Base-by-base conservation (phyloP, 2,797 vertebrate genomes). In the Tolypeutes matacus region DNA sequence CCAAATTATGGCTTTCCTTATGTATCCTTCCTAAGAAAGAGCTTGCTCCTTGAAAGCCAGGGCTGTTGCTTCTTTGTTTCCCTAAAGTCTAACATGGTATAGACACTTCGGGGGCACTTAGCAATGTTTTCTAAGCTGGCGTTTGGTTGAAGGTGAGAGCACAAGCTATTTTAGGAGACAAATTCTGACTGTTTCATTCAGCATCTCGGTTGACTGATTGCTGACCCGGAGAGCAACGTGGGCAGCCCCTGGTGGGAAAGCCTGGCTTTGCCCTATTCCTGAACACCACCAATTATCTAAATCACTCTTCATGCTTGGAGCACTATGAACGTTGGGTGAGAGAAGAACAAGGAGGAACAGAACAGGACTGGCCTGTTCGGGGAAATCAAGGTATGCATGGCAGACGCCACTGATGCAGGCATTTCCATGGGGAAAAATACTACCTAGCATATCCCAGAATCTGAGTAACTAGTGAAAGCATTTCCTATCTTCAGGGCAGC, bases 201-300 rank as follows among this genome's bases (percentile, higher is more conserved):
- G n/a, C 1, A 1, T 34, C 49, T 53, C n/a, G 1, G 18, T 5
- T 36, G 53, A 27, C 4, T 5, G 70, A 5, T 36, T n/a, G 0
- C 23, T 14, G 31, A 46, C 51, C 65, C 36, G 17, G 2, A 36
- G 4, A 56, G 42, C 60, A 7, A 34, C 2, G 2, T 0, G 1
- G 6, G 29, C 0, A 17, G 34, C 39, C 46, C 14, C 0, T 0
- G 7, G 5, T 2, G 90, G 53, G 58, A 6, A 34, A 23, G 9
- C 51, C 46, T 0, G 1, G 34, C 80, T 21, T 27, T 9, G 29
- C 13, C 29, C 0, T 29, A 2, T 29, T 46, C 20, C n/a, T 42
- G 10, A 9, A 12, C 3, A 13, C 3, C n/a, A 18, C 34, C 39
- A 8, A 0, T 23, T 23, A 25, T 51, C 36, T 1, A 2, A 0